These are phyloP conservation scores for Leptoteleia sp. DNA, from an alignment of 1,140 invertebrate genomes.

Conservation along the genomic window DNA sequence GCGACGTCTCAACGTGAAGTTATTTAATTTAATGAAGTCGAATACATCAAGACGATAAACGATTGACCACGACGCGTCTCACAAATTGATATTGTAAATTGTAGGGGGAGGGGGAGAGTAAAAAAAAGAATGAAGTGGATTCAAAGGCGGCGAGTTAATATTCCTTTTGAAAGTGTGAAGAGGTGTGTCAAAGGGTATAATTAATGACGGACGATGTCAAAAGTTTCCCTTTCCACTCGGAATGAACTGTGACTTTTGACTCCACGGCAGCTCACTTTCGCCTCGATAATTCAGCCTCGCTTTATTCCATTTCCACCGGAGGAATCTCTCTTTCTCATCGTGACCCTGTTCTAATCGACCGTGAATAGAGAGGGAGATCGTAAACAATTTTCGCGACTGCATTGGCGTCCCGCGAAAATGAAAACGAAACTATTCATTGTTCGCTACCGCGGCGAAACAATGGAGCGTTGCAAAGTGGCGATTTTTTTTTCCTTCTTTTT, in stretches of 20 bases:
- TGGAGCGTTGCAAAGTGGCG: constrained; percentile 4
- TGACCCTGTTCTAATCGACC: constrained; percentile 68
- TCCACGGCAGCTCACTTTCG: constrained; percentile 56
- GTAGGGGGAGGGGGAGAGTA: too few relatives aligned
- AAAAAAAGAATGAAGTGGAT: too few relatives aligned
- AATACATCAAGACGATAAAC: too few relatives aligned
- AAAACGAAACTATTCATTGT: constrained; percentile 58
- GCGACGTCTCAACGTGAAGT: too few relatives aligned
- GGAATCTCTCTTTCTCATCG: constrained; percentile 62
- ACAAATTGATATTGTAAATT: too few relatives aligned
- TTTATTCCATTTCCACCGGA: constrained; percentile 43
- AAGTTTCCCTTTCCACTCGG: constrained; percentile 37
- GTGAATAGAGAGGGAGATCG: constrained; percentile 61
- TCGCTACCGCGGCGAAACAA: constrained; percentile 16
- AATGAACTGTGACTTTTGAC: constrained; percentile 62
- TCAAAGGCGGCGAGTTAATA: too few relatives aligned
- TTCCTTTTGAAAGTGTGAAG: constrained; percentile 32
- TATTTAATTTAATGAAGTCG: too few relatives aligned
- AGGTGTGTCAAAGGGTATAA: constrained; percentile 50
- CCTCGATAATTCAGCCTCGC: constrained; percentile 52
- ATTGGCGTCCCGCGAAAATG: constrained; percentile 43
- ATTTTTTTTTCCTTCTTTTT: constrained; percentile 27
- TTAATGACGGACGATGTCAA: constrained; percentile 53
- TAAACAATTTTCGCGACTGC: constrained; percentile 59
- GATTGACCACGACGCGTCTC: too few relatives aligned